Evolutionary conservation across 2,797 vertebrate genomes (phyloP).

Genomic region (Arvicola amphibius): DNA sequence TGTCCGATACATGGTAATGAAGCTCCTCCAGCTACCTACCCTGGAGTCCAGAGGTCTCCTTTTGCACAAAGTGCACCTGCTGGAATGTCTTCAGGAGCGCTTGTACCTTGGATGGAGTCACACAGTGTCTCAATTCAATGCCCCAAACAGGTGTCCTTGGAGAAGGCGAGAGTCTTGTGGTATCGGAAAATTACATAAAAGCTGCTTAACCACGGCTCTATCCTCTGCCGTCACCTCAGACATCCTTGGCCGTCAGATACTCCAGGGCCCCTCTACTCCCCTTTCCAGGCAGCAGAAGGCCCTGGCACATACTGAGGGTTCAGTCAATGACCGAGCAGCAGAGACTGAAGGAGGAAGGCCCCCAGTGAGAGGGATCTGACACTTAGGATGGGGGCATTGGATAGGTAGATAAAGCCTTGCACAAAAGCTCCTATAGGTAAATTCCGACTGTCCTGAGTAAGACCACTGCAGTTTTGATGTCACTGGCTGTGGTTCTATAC

Average conservation of each 20-base stretch:
- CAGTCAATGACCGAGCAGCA: not conserved
- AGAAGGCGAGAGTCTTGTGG: not conserved
- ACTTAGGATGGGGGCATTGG: not conserved
- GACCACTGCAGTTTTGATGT: not conserved
- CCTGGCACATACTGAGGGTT: not conserved
- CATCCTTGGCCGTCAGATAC: not conserved
- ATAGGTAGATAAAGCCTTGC: not conserved
- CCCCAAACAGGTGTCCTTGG: not conserved
- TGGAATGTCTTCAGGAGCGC: slow-evolving; percentile 36
- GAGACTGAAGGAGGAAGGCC: not conserved
- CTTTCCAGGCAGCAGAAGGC: not conserved
- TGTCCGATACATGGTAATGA: slow-evolving; percentile 14
- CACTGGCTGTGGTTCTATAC: not conserved
- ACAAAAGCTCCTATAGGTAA: not conserved
- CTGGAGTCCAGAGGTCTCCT: not conserved
- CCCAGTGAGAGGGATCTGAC: not conserved
- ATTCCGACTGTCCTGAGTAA: not conserved
- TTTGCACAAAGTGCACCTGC: slow-evolving; percentile 3
- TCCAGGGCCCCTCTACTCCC: not conserved
- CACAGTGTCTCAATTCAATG: not conserved
- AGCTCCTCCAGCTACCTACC: not conserved
- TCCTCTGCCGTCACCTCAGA: not conserved
- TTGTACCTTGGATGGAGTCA: not conserved
- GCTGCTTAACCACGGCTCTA: not conserved
- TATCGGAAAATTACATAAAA: slow-evolving; percentile 20